Conservation (phyloP, 2,888 invertebrate species). For the Phortica magna region DNA sequence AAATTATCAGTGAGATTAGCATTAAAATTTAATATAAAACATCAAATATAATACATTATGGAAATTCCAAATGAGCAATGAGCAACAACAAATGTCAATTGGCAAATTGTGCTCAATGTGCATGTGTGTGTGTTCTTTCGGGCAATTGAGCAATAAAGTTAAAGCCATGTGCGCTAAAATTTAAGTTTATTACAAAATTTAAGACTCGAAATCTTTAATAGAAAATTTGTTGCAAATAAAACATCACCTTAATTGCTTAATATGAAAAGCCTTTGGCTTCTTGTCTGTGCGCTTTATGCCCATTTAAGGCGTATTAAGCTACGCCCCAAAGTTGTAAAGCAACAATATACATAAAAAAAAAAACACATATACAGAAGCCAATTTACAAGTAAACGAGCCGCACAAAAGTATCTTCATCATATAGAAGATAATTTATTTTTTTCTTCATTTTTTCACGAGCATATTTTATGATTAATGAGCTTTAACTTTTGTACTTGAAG, state of each 20-base stretch:
- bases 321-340: not conserved
- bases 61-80: not conserved
- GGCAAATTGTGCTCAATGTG: slow-evolving; percentile 7
- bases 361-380: not conserved
- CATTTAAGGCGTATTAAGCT: slow-evolving; percentile 2
- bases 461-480: slow-evolving; percentile 68
- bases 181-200: not conserved
- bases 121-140: not conserved
- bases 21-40: slow-evolving; percentile 5
- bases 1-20: slow-evolving; percentile 12
- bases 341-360: not conserved
- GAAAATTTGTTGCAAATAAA: no score
- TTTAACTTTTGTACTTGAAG: slow-evolving; percentile 69
- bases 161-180: no score
- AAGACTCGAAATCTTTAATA: not conserved
- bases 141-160: not conserved
- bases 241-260: not conserved
- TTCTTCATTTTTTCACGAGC: not conserved
- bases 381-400: slow-evolving; percentile 12
- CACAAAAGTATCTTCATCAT: slow-evolving; percentile 27
- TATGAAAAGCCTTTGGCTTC: not conserved
- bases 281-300: not conserved
- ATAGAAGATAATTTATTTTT: not conserved
- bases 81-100: not conserved
- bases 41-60: slow-evolving; percentile 12